Evolutionary conservation across 2,888 invertebrate species (phyloP), one percentile per base, ranked within the genome.

Genomic region (Pyrrhosoma nymphula): DNA sequence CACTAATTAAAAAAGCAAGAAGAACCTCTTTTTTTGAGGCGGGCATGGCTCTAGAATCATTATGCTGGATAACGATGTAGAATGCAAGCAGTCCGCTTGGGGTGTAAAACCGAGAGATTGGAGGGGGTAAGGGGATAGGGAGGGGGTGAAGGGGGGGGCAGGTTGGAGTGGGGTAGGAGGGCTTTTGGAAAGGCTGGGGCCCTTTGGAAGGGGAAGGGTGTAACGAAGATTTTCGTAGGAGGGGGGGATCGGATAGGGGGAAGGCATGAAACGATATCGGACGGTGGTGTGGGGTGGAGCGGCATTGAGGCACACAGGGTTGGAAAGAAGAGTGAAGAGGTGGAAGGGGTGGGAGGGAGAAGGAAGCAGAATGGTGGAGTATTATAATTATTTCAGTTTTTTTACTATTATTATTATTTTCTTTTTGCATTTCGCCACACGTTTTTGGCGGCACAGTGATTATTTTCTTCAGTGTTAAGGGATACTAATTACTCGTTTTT

Each of bases 1-100:
- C 93, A 93, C 93, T 93, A 93, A 93, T 93, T 93, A 93, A 93
- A 93, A 93, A 93, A 93, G 93, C 35, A 69, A 75, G 69, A 69
- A 93, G 82, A 39, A 63, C 93, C 47, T 47, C 60, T 18, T 93
- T 93, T 93, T 75, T 93, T 69, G 69, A 93, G 91, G 91, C 91
- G 39, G 93, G 69, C 69, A 47, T 47, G 93, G 69, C 69, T 93
- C 93, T 93, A 93, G 93, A 93, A 93, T 93, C 93, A 93, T 93
- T 93, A 93, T 93, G 93, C 93, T 93, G 93, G 93, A 93, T 93
- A 93, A 93, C 93, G 93, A 93, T 93, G 93, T 93, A 93, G 93
- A 93, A 93, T 93, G 93, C 93, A 93, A 75, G 93, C 93, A 93
- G 93, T 39, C 69, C 93, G 93, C 63, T 69, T 20, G 93, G 93